Percentiles rank a stretch among this genome's conserved stretches.
Evolutionary conservation across 2,888 invertebrate species (phyloP).

Genomic region (Ochropacha duplaris): DNA sequence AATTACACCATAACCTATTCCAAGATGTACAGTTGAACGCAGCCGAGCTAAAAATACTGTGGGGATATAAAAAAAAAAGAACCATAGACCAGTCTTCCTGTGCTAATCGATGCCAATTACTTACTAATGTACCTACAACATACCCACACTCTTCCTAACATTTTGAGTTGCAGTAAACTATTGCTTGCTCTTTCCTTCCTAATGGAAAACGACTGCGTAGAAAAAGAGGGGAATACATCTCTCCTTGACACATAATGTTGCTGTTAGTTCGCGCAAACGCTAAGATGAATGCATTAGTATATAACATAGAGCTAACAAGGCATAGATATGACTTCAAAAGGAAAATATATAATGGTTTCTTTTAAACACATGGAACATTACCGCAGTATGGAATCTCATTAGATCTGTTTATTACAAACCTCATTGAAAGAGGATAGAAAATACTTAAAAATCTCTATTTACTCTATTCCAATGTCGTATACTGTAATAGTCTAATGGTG

Average conservation of each 20-base stretch:
- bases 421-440: too few relatives aligned
- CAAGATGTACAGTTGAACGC: not conserved
- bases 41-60: slow-evolving; percentile 48
- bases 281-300: slow-evolving; percentile 5
- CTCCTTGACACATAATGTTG: slow-evolving; percentile 35
- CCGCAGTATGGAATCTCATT: too few relatives aligned
- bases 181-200: slow-evolving; percentile 20
- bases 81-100: slow-evolving; percentile 72
- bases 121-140: slow-evolving; percentile 25
- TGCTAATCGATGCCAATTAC: slow-evolving; percentile 80
- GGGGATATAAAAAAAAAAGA: slow-evolving; percentile 46
- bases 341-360: too few relatives aligned
- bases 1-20: not conserved
- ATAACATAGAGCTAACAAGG: not conserved
- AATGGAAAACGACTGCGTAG: slow-evolving; percentile 15
- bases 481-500: too few relatives aligned
- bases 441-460: too few relatives aligned
- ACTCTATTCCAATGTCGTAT: too few relatives aligned
- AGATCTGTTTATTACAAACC: too few relatives aligned
- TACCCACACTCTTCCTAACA: slow-evolving; percentile 15
- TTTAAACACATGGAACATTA: too few relatives aligned
- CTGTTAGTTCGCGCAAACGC: slow-evolving; percentile 3
- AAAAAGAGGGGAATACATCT: slow-evolving; percentile 27
- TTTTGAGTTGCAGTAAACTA: slow-evolving; percentile 19
- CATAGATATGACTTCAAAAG: not conserved